A percentile compares a stretch with the other conserved stretches of the same genome.
These are phyloP conservation scores for Paramormyrops hopkinsi DNA, from an alignment of 2,797 vertebrate species.

Conservation along the genomic window DNA sequence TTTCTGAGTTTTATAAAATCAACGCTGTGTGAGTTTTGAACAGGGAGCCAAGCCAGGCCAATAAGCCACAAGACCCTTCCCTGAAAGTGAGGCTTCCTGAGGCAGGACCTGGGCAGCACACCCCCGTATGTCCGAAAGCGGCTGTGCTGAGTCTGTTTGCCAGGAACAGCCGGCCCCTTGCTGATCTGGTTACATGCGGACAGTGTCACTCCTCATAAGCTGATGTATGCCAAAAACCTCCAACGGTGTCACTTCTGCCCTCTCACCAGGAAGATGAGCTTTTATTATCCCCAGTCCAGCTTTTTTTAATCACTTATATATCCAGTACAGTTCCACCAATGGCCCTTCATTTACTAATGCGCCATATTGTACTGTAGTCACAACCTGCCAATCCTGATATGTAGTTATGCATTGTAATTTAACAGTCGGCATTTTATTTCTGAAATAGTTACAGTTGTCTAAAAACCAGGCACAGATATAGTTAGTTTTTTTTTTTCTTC, in stretches of 20 bases:
- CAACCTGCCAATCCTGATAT: neutral
- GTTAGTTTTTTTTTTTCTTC: neutral
- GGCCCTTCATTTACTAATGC: neutral
- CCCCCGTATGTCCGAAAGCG: neutral
- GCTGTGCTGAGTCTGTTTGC: neutral
- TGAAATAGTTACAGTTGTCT: neutral
- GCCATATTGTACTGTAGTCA: neutral
- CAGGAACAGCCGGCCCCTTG: neutral
- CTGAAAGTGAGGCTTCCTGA: neutral
- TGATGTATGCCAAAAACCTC: neutral
- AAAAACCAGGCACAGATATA: neutral
- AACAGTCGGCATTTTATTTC: neutral
- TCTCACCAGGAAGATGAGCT: neutral
- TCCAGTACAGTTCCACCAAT: neutral
- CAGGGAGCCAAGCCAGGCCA: neutral
- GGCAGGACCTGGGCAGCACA: neutral
- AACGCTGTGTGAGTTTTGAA: neutral
- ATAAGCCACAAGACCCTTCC: neutral
- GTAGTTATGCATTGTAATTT: neutral
- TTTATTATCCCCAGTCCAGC: neutral
- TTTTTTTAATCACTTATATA: neutral
- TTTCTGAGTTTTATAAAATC: neutral
- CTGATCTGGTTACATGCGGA: neutral
- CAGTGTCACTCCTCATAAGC: neutral
- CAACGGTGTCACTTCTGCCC: neutral